Evolutionary conservation across 2,113 vertebrate species (phyloP), one percentile per base, ranked within the genome.

Genomic region (Bubo bubo): DNA sequence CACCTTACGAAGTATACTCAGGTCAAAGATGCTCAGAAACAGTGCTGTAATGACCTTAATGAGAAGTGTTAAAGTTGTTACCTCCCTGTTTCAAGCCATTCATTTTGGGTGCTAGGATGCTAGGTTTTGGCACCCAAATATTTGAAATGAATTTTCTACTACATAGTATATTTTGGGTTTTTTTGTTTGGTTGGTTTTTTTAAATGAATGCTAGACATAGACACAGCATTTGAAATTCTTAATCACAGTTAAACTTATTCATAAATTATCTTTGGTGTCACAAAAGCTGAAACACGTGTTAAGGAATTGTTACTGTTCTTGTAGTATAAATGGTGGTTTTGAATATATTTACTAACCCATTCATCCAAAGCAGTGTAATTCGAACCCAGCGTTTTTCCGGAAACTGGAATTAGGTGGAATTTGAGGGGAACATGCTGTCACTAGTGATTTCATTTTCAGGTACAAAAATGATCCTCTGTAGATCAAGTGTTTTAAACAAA

Each of bases 121-220:
- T 68, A 35, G 5, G 4, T 20, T 92, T 88, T 76, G 72, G 11
- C 59, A 74, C 10, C 4, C 23, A 79, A 37, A 34, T 52, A 64
- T 27, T 64, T 77, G 30, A 88, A 26, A 17, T 88, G 23, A n/a
- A 9, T 70, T 70, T 95, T 80, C 17, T 50, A 30, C 45, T 55
- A 3, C 3, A 1, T 26, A 14, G 4, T 68, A 5, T 55, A 18
- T 2, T 79, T 77, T 56, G 8, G 2, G 16, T 10, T 3, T 39
- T 18, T 41, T 23, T 43, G 8, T n/a, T 47, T 39, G 14, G 56
- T 86, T 39, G 28, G 30, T 70, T 77, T 24, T 79, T 93, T 75
- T 60, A 73, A 43, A 58, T 53, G 47, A 24, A 13, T 81, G 15
- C n/a, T 45, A 70, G 49, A 21, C 8, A 41, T 5, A 60, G 50